Base-by-base conservation (phyloP, 2,888 invertebrate genomes). In the Pseudeuparius sepicola region DNA sequence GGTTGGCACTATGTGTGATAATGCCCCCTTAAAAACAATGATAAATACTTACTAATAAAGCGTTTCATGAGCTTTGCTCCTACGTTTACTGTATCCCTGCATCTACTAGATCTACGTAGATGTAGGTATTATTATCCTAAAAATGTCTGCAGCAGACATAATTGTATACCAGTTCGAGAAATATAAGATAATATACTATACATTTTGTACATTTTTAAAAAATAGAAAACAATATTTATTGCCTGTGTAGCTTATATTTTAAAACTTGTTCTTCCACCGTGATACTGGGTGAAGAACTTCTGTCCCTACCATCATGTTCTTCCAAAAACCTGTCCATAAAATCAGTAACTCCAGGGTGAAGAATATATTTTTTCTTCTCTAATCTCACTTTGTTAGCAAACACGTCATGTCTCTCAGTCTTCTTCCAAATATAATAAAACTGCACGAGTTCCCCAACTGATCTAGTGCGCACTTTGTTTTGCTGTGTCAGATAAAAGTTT, bases 341-440 rank as follows among this genome's bases (percentile, higher is more conserved):
- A 64, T 90, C 90, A 38, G 90, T 92, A 47, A 90, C 82, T 28
- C 90, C 90, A 2, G 92, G 92, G 65, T 92, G 89, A 28, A 92
- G 62, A 4, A 83, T 79, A 58, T 90, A 92, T 58, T 92, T 90
- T 59, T 89, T 89, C 65, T 93, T 93, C 55, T 92, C 92, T 48
- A 92, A 61, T 32, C 90, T 70, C 7, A 85, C 82, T 62, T 88
- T 87, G 57, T 87, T 86, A 1, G 90, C 90, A 57, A 80, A 81
- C 51, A 80, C 80, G 65, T 97, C 97, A 61, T 96, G 93, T 13
- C 97, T 71, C 56, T 97, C 96, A 12, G 96, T 96, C 64, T 97
- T 97, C 65, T 98, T 98, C 98, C 98, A 98, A 36, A 94, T 71
- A 53, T 87, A 87, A 61, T 87, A 87, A 66, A 97, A 98, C 58